Percentiles rank a stretch among this genome's conserved stretches.
Evolutionary conservation across 1,140 invertebrate species (phyloP).

Genomic region (Nasonia vitripennis): DNA sequence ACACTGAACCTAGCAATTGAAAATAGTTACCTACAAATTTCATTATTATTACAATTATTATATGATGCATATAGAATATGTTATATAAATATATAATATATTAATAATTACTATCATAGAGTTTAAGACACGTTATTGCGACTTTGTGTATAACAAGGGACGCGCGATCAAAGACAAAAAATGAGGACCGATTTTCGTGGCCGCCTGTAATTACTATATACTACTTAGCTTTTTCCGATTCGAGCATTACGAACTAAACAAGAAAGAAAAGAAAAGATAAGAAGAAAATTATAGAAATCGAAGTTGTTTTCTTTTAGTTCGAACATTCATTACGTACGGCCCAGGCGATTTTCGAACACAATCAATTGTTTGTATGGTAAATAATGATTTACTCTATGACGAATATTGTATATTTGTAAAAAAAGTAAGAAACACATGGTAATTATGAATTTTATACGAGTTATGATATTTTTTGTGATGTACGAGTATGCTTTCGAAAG

Average conservation of each 20-base stretch:
- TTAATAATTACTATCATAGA: conserved; percentile 61
- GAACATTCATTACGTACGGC: conserved; percentile 16
- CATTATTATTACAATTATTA: conserved; percentile 61
- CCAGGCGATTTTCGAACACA: neutral
- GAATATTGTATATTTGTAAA: conserved; percentile 50
- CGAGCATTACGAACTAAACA: neutral
- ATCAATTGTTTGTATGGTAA: conserved; percentile 44
- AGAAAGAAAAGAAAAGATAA: neutral
- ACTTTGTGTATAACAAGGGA: conserved; percentile 60
- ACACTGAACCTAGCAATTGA: conserved; percentile 52
- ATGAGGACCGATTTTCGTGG: conserved; percentile 47
- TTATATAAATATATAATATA: conserved; percentile 62
- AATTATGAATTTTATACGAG: conserved; percentile 49
- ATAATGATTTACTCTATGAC: conserved; percentile 31
- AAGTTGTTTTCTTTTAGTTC: conserved; percentile 23
- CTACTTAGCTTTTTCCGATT: conserved; percentile 19
- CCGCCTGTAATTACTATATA: conserved; percentile 42
- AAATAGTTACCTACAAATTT: conserved; percentile 61
- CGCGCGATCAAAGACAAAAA: conserved; percentile 39
- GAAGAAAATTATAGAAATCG: neutral
- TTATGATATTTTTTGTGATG: conserved; percentile 42
- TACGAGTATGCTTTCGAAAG: neutral
- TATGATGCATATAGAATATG: conserved; percentile 62
- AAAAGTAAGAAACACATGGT: conserved; percentile 25
- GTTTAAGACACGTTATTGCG: conserved; percentile 70